phyloP scores from a whole-genome alignment of 2,888 invertebrate species.

The Amphipoea lucens region DNA sequence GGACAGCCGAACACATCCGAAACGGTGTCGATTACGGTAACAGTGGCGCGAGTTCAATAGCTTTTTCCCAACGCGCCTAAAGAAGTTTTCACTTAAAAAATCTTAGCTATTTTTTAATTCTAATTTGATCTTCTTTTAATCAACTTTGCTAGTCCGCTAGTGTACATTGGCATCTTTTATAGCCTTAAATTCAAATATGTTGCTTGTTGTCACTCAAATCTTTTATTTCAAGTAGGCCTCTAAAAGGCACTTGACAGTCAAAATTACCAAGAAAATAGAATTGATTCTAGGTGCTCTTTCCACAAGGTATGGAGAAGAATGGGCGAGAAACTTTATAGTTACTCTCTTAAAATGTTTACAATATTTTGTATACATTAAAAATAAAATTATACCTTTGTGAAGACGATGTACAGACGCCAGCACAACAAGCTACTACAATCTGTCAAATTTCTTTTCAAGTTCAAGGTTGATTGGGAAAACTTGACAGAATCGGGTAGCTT shows the following conservation, averaged over 20 bases:
- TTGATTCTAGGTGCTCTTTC: background rate
- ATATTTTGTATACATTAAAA: background rate
- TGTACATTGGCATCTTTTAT: no score
- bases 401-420: background rate
- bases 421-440: no score
- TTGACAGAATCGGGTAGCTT: no score
- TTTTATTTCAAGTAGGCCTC: background rate
- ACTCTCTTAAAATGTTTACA: background rate
- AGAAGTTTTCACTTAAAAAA: constrained; percentile 1
- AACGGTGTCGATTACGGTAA: no score
- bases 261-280: background rate
- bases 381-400: background rate
- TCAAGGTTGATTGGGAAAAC: no score
- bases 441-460: no score
- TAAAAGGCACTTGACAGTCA: background rate
- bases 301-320: background rate
- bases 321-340: no score
- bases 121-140: background rate
- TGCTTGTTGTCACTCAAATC: background rate
- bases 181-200: no score
- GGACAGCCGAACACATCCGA: no score
- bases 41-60: no score
- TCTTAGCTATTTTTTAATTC: background rate
- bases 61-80: no score
- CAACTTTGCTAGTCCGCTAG: no score